These are phyloP conservation scores for Probosciger aterrimus DNA, from an alignment of 2,113 vertebrate genomes.

Conservation along the genomic window DNA sequence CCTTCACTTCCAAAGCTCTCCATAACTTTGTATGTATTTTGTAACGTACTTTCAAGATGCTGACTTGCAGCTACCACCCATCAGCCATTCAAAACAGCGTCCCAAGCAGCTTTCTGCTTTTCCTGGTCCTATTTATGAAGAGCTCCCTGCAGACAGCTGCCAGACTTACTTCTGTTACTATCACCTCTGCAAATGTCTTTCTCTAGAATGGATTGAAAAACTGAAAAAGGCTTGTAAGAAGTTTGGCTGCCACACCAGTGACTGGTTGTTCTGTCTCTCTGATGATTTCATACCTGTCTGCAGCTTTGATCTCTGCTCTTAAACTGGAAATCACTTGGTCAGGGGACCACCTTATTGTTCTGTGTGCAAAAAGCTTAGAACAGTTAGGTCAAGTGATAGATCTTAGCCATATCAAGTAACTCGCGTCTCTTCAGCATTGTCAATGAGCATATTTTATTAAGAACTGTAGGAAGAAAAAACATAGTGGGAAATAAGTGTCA, in stretches of 20 bases:
- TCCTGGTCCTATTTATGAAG: background rate
- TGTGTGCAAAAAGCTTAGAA: background rate
- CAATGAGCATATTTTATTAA: background rate
- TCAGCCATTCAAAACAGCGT: background rate
- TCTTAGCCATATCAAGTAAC: background rate
- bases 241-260: background rate
- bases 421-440: background rate
- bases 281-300: background rate
- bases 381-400: background rate
- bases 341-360: background rate
- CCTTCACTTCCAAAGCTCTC: background rate
- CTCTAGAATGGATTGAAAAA: background rate
- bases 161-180: background rate
- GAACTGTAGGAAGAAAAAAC: background rate
- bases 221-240: background rate
- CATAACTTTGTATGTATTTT: background rate
- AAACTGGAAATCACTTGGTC: background rate
- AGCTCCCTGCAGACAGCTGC: background rate
- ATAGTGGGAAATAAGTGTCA: background rate
- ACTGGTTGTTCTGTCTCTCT: background rate
- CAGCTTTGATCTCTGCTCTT: background rate
- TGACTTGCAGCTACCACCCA: background rate
- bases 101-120: background rate
- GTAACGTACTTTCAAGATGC: background rate
- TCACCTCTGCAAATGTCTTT: background rate